These are phyloP conservation scores for Limnephilus rhombicus DNA, from an alignment of 2,888 invertebrate genomes.

Conservation along the genomic window DNA sequence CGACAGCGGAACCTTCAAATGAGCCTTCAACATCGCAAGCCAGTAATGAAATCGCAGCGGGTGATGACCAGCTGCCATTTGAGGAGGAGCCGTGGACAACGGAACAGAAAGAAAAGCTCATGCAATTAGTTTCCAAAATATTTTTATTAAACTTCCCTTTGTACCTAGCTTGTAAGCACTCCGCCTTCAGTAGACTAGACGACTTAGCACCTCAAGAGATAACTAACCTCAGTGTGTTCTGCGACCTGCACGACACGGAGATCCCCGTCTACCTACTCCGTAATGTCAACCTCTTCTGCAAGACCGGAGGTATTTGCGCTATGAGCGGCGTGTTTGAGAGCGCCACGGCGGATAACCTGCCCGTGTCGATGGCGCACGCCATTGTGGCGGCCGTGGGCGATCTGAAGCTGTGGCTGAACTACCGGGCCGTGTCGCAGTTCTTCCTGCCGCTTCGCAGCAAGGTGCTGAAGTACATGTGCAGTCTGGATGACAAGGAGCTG, in stretches of 20 bases:
- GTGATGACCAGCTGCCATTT: slow-evolving; percentile 62
- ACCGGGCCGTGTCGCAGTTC: slow-evolving; percentile 91
- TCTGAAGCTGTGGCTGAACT: slow-evolving; percentile 95
- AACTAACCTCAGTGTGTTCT: slow-evolving; percentile 86
- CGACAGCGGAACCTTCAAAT: slow-evolving; percentile 67
- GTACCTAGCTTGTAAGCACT: slow-evolving; percentile 92
- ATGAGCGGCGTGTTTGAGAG: slow-evolving; percentile 92
- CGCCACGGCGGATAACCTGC: slow-evolving; percentile 84
- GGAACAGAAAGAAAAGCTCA: slow-evolving; percentile 91
- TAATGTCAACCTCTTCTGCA: slow-evolving; percentile 96
- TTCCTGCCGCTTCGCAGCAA: slow-evolving; percentile 92
- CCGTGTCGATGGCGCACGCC: slow-evolving; percentile 93
- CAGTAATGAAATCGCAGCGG: slow-evolving; percentile 58
- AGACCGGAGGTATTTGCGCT: slow-evolving; percentile 91
- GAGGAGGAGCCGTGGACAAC: slow-evolving; percentile 82
- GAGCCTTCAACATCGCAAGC: slow-evolving; percentile 65
- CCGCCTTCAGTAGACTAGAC: slow-evolving; percentile 88
- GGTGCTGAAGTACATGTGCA: slow-evolving; percentile 95
- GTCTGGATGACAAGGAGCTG: slow-evolving; percentile 93
- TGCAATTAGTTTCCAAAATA: slow-evolving; percentile 91
- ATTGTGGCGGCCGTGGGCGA: slow-evolving; percentile 95
- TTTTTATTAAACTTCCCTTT: slow-evolving; percentile 94
- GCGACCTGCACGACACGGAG: slow-evolving; percentile 96
- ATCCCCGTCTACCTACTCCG: slow-evolving; percentile 93
- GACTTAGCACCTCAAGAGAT: slow-evolving; percentile 92